Evolutionary conservation across 1,140 invertebrate species (phyloP).

Genomic region (Drosophila bipectinata): DNA sequence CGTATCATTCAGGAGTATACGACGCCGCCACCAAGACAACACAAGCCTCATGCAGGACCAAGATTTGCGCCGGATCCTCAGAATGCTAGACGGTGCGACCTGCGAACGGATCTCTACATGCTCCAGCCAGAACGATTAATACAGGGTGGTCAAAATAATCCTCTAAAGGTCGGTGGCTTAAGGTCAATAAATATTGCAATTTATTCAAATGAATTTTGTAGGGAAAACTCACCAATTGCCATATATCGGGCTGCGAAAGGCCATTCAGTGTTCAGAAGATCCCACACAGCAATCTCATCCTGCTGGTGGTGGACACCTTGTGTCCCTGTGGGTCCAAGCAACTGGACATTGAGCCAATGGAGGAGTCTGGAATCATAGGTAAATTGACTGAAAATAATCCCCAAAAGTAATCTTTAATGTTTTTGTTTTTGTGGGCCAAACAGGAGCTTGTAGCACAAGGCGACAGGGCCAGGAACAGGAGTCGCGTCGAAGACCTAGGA

Average conservation of each 20-base stretch:
- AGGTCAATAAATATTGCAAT: neutral
- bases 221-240: slow-evolving; percentile 96
- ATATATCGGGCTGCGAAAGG: slow-evolving; percentile 94
- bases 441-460: slow-evolving; percentile 85
- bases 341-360: slow-evolving; percentile 91
- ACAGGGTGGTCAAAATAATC: slow-evolving; percentile 90
- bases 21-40: slow-evolving; percentile 77
- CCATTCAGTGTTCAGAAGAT: slow-evolving; percentile 97
- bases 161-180: slow-evolving; percentile 84
- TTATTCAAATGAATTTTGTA: slow-evolving; percentile 84
- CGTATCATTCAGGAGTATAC: slow-evolving; percentile 63
- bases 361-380: slow-evolving; percentile 85
- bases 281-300: slow-evolving; percentile 94
- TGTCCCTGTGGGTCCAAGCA: slow-evolving; percentile 95
- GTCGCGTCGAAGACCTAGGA: slow-evolving; percentile 88
- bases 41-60: slow-evolving; percentile 84
- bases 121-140: slow-evolving; percentile 92
- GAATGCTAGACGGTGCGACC: slow-evolving; percentile 91
- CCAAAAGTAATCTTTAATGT: neutral
- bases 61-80: slow-evolving; percentile 85
- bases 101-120: slow-evolving; percentile 94
- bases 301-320: slow-evolving; percentile 94
- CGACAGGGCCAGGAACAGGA: slow-evolving; percentile 85
- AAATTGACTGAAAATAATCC: neutral
- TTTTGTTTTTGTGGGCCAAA: neutral